Evolutionary conservation across 2,888 invertebrate genomes (phyloP), one percentile per base, ranked within the genome.

Genomic region (Argyresthia goedartella): DNA sequence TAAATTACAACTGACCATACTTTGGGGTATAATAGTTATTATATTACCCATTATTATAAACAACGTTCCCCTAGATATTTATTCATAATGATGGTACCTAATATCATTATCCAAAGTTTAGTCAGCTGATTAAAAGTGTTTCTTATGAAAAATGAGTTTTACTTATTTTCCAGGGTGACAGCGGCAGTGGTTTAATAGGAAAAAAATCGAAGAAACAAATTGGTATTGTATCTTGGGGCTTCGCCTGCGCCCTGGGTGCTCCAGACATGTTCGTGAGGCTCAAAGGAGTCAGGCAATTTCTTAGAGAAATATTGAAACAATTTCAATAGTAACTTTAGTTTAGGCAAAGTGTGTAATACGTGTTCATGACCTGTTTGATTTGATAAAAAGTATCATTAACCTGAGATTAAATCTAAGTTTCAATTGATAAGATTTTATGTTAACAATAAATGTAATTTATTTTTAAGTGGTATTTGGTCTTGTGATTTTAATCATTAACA

Each of bases 211-310:
- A 10, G 1, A 16, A 10, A 11, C 60, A 68, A 55, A 58, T 73
- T 34, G 79, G 72, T 0, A 44, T 77, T 3, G 76, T 79, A 1
- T 78, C 76, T 0, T 79, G 78, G 80, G 78, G 78, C 2, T 57
- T 66, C 39, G 63, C 66, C 1, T 79, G 81, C 52, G 80, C 78
- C 0, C 46, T 49, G 2, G 75, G 71, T 0, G 70, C 69, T 0
- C 78, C 79, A 0, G 80, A 81, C 55, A 60, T 79, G 56, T 71
- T 62, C 56, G 67, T 61, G 1, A 57, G 76, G 1, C 7, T 72
- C 33, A 65, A 25, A 25, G 25, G 25, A 25, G 25, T 25, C 25
- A 2, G 6, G 25, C 25, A 25, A 25, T 25, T 25, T 25, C 25
- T 25, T 25, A 25, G 6, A 25, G 25, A 25, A 4, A 25, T 25